Evolutionary conservation across 2,113 vertebrate genomes (phyloP), one percentile per base, ranked within the genome.

Genomic region (Pedetes capensis): DNA sequence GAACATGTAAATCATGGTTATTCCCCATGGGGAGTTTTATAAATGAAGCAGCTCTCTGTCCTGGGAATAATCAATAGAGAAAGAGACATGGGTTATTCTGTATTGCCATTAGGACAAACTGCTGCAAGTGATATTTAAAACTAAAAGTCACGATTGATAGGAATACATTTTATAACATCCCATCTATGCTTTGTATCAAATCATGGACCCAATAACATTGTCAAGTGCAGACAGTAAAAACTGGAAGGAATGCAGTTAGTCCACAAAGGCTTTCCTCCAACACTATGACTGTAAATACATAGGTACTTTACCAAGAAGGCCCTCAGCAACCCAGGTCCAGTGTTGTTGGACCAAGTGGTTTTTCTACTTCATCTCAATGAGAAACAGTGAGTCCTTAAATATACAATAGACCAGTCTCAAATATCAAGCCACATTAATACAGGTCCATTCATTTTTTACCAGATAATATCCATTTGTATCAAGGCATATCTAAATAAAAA

Each of bases 401-500:
- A 55, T 29, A 75, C 49, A 84, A 63, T 4, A 63, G 29, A 75
- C 34, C 23, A 75, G 75, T 59, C 49, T 87, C n/a, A 87, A 63
- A 90, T 42, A 92, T 47, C 74, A 91, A 49, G 10, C 25, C 55
- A 55, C 4, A 34, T 59, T 83, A 82, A 55, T 37, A 66, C 0
- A 79, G 37, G 7, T 6, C 61, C 22, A 91, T 66, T 93, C 39
- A 83, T 75, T 85, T 86, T 95, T 25, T 64, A 89, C 22, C 34
- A 96, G 95, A 79, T 57, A 71, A 9, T 57, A 81, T 53, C n/a
- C n/a, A 89, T 37, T 95, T 94, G 76, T 72, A 88, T 53, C 59
- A 69, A 53, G 76, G 12, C 61, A 25, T 80, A 59, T 22, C 49
- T 80, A 63, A 94, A 80, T 66, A 69, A 91, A 69, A 78, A 93